A percentile compares a stretch with the other conserved stretches of the same genome.
These are phyloP conservation scores for Limnothrissa miodon DNA, from an alignment of 2,113 vertebrate species.

Conservation along the genomic window DNA sequence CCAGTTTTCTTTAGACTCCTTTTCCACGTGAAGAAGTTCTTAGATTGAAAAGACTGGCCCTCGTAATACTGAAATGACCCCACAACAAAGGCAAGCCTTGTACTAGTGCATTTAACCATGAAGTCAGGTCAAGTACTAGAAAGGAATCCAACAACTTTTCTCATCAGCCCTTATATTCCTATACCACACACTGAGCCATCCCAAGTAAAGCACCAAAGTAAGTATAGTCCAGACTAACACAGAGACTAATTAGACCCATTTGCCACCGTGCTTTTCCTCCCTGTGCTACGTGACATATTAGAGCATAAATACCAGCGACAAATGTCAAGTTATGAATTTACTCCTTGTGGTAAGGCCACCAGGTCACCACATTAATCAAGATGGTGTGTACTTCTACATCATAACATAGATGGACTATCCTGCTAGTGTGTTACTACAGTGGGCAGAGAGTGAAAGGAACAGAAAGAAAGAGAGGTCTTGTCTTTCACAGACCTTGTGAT, in stretches of 20 bases:
- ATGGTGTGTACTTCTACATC: background rate
- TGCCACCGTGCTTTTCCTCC: background rate
- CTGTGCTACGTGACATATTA: background rate
- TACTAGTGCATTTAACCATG: background rate
- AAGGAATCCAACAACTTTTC: background rate
- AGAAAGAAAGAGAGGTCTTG: background rate
- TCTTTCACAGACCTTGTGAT: background rate
- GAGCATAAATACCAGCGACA: constrained; percentile 2
- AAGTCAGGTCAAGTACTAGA: background rate
- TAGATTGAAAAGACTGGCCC: background rate
- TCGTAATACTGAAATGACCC: no score
- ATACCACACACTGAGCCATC: background rate
- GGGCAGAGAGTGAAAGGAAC: background rate
- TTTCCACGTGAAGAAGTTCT: background rate
- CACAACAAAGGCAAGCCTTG: no score
- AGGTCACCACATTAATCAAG: background rate
- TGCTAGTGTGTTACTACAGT: background rate
- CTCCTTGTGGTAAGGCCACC: background rate
- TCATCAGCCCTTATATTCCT: no score
- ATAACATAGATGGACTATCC: background rate
- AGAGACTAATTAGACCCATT: background rate
- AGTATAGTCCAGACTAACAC: background rate
- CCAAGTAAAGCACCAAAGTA: background rate
- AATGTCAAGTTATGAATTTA: background rate
- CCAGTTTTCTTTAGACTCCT: background rate